Evolutionary conservation across 2,888 invertebrate genomes (phyloP), one percentile per base, ranked within the genome.

Genomic region (Cryptus viduatorius): DNA sequence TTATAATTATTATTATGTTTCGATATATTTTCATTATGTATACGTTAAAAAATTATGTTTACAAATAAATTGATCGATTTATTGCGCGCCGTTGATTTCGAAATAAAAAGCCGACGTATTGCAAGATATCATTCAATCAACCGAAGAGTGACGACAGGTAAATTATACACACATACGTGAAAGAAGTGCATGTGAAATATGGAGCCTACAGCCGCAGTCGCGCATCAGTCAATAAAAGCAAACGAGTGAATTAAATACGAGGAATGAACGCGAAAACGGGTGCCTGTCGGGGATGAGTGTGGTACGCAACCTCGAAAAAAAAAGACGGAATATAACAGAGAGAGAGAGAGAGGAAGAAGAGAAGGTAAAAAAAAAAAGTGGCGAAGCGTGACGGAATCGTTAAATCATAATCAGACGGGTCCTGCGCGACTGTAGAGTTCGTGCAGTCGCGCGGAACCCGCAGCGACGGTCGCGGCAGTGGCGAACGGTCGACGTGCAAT

Each of bases 321-420:
- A 65, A 78, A 14, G 64, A 68, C 59, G 68, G 67, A 61, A 69
- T 53, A 68, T 46, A 53, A 69, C 24, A 46, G 16, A 56, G 61
- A 81, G 59, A 69, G n/a, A n/a, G n/a, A n/a, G 48, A 44, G 50
- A 44, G 46, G 37, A 71, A 42, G 19, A 73, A 73, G 61, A 53
- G 59, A 53, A 67, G 37, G 61, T 72, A 61, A 53, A 77, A 82
- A 84, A 84, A 84, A 86, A 81, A 82, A 83, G 79, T 87, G 82
- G 81, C 86, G 83, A 77, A 85, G 86, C 89, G 89, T 87, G 86
- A 89, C 89, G 87, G 83, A 87, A 89, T 89, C 89, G 88, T 88
- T 87, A 88, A 89, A 90, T 90, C 88, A 87, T 89, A 89, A 90
- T 89, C 89, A 87, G 85, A 72, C 85, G 77, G 61, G 71, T 48